Evolutionary conservation across 2,113 vertebrate genomes (phyloP), one percentile per base, ranked within the genome.

Genomic region (Anseranas semipalmata): DNA sequence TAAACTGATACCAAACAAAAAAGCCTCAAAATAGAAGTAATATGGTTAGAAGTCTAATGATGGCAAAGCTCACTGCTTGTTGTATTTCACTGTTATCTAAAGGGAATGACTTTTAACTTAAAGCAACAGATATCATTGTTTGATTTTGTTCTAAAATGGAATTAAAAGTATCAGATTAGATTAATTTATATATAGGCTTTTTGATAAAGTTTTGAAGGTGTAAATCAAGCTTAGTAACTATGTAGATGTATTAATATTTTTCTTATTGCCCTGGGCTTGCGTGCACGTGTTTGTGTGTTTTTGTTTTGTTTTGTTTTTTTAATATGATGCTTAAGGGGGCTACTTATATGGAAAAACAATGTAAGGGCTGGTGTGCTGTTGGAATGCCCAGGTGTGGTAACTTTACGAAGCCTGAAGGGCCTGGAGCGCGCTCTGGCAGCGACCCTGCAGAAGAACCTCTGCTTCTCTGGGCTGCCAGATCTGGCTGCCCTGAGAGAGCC

Each of bases 1-100:
- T 98, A 98, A 98, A 98, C 97, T 68, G 87, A 98, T 92, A 96
- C 97, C 97, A 98, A 96, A 98, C 97, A 97, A 92, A 96, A 97
- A 97, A 96, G 91, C 90, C 95, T 97, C 72, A 62, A 96, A 95
- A 96, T 95, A 90, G 94, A 92, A 96, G 91, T 91, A 97, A 97
- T 88, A 75, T 56, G 80, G 90, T 84, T 96, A 97, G 85, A 94
- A 96, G 90, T 93, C 59, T 97, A 95, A 98, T 97, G 95, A 97
- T 77, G 76, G 96, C 87, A 95, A 95, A 97, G 78, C 88, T 97
- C 87, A 60, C 15, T 85, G 78, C 95, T 90, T 95, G n/a, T 90
- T 92, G 81, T 83, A 89, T 96, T 97, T 96, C 76, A 84, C 91
- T 95, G 94, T 94, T 97, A 90, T 83, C 66, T 83, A 58, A 80